Percentiles rank a stretch among this genome's conserved stretches.
phyloP scores from a whole-genome alignment of 37 sponge, comb jelly and placozoan genomes.

The Aplysina aerophoba region DNA sequence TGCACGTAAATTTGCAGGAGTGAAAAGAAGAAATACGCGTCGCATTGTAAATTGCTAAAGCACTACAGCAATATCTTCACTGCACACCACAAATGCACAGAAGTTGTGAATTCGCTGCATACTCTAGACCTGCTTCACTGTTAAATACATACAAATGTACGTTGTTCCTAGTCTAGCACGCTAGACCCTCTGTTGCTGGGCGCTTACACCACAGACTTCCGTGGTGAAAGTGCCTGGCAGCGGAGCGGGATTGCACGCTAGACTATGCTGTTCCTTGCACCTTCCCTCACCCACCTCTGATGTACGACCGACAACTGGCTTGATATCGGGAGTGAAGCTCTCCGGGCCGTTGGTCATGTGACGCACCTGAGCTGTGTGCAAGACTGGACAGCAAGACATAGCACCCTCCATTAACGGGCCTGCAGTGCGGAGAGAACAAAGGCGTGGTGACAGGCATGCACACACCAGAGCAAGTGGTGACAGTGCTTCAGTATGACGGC shows the following conservation, averaged over 20 bases:
- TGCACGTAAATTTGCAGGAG: no score
- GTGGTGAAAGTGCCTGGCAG: neutral
- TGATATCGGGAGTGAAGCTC: constrained; percentile 84
- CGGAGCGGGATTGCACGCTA: neutral
- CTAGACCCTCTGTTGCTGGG: neutral
- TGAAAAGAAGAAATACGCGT: no score
- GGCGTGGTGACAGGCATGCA: neutral
- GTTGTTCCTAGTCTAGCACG: neutral
- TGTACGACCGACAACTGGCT: constrained; percentile 76
- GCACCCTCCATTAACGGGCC: constrained; percentile 49
- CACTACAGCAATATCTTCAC: no score
- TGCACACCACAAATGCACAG: no score
- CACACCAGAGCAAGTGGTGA: neutral
- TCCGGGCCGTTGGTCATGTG: constrained; percentile 68
- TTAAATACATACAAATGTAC: no score
- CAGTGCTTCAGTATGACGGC: no score
- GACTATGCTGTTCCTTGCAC: neutral
- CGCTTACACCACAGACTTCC: neutral
- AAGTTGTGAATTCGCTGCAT: no score
- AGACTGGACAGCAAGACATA: constrained; percentile 43
- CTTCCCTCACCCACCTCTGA: constrained; percentile 54
- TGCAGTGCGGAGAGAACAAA: neutral
- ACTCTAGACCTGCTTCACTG: no score
- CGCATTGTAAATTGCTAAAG: no score
- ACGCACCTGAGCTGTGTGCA: constrained; percentile 48